Conservation (phyloP, 2,888 invertebrate species). For the Spodoptera littoralis region DNA sequence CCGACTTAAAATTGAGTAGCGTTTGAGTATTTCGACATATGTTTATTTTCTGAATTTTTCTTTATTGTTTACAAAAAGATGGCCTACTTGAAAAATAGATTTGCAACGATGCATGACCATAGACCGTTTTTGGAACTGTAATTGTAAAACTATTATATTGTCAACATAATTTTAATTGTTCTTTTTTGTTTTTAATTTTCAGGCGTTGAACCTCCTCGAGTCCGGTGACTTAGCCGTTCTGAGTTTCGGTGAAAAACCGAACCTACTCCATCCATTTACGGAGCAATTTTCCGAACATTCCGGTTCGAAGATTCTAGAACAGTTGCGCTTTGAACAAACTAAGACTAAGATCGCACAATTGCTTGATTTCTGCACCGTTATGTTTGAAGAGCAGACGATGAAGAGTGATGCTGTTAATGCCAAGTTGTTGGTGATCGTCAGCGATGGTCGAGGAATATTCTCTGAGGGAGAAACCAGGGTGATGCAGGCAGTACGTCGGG, state of each 20-base stretch:
- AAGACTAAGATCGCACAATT: slow-evolving; percentile 96
- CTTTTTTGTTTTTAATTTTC: slow-evolving; percentile 45
- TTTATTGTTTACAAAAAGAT: too few species aligned
- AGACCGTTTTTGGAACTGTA: too few species aligned
- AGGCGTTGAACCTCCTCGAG: slow-evolving; percentile 97
- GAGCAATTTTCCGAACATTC: slow-evolving; percentile 96
- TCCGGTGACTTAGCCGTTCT: slow-evolving; percentile 97
- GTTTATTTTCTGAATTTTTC: too few species aligned
- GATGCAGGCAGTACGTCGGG: slow-evolving; percentile 92
- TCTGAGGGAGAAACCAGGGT: slow-evolving; percentile 95
- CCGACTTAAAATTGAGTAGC: too few species aligned
- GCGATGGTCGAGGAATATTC: slow-evolving; percentile 98
- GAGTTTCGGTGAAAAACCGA: slow-evolving; percentile 96
- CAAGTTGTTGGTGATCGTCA: slow-evolving; percentile 96
- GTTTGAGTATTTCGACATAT: too few species aligned
- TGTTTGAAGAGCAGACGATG: slow-evolving; percentile 82
- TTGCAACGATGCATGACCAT: too few species aligned
- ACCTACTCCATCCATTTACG: slow-evolving; percentile 95
- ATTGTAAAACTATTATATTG: too few species aligned
- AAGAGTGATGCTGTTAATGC: slow-evolving; percentile 90
- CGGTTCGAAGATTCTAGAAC: slow-evolving; percentile 94
- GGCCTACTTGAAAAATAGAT: too few species aligned
- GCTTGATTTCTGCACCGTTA: slow-evolving; percentile 93
- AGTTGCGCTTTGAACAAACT: slow-evolving; percentile 96
- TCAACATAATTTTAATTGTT: too few species aligned